Evolutionary conservation across 2,888 invertebrate genomes (phyloP).

Genomic region (Ochropleura plecta): DNA sequence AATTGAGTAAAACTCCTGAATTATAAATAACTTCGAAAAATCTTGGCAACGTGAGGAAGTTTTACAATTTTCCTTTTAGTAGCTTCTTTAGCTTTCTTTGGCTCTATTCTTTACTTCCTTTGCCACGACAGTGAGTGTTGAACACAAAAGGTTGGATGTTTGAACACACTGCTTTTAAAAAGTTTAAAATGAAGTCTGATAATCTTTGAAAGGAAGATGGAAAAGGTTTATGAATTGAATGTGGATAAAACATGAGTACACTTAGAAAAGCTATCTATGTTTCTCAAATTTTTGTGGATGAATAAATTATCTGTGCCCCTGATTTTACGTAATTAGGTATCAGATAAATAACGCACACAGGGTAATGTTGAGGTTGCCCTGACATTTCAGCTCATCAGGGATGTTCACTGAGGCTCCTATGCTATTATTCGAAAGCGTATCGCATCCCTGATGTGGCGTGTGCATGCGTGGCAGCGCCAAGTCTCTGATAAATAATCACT

Average conservation of each 20-base stretch:
- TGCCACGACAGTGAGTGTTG: conserved; percentile 29
- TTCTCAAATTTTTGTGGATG: background rate
- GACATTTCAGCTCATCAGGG: too few relatives aligned
- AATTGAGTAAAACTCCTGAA: conserved; percentile 50
- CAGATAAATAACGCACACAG: too few relatives aligned
- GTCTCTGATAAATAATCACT: too few relatives aligned
- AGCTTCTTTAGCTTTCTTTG: conserved; percentile 22
- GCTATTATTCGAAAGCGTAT: too few relatives aligned
- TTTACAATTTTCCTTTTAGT: conserved; percentile 38
- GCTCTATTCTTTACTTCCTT: conserved; percentile 43
- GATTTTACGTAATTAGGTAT: background rate
- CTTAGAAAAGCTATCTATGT: background rate
- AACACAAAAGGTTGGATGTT: conserved; percentile 35
- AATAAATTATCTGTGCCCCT: background rate
- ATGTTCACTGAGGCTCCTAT: too few relatives aligned
- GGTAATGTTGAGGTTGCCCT: too few relatives aligned
- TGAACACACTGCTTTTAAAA: conserved; percentile 32
- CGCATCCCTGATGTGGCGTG: too few relatives aligned
- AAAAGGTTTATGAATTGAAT: background rate
- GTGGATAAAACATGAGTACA: background rate
- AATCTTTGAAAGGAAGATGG: background rate
- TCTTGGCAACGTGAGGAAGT: conserved; percentile 40
- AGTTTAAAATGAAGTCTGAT: conserved; percentile 22
- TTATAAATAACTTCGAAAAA: conserved; percentile 47
- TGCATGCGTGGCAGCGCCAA: too few relatives aligned